Percentiles rank a stretch among this genome's conserved stretches.
Conservation (phyloP, 2,888 invertebrate genomes). For the Gandaritis pyraliata region DNA sequence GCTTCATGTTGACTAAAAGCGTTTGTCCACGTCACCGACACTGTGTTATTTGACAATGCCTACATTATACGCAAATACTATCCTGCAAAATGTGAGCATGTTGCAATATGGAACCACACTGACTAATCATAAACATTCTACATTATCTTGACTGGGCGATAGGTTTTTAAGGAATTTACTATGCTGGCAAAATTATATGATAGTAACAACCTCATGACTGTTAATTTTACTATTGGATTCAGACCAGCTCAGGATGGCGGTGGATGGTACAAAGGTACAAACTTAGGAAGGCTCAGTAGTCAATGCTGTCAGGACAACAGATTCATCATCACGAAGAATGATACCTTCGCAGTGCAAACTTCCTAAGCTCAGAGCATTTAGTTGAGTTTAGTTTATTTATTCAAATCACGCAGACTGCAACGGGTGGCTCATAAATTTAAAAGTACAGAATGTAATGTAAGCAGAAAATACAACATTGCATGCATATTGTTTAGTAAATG, state of each 20-base stretch:
- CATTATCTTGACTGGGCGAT: too few relatives aligned
- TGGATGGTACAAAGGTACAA: too few relatives aligned
- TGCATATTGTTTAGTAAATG: not conserved
- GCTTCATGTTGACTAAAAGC: conserved; percentile 18
- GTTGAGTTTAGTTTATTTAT: conserved; percentile 13
- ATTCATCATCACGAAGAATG: not conserved
- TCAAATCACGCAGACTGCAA: conserved; percentile 15
- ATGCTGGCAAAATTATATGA: too few relatives aligned
- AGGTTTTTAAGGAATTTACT: too few relatives aligned
- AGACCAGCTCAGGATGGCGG: too few relatives aligned
- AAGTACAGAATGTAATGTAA: conserved; percentile 28
- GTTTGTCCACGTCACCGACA: conserved; percentile 14
- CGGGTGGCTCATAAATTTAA: conserved; percentile 24
- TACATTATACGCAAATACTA: not conserved
- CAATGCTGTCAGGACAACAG: too few relatives aligned
- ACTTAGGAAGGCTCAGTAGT: too few relatives aligned
- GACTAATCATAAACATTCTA: too few relatives aligned
- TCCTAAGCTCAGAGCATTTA: not conserved
- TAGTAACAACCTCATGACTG: too few relatives aligned
- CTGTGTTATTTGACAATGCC: conserved; percentile 12
- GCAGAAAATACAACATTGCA: conserved; percentile 16
- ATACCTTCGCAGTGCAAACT: not conserved
- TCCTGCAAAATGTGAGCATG: too few relatives aligned
- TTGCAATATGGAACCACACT: too few relatives aligned
- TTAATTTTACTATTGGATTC: too few relatives aligned